Percentiles rank a stretch among this genome's conserved stretches.
Evolutionary conservation across 2,888 invertebrate genomes (phyloP).

Genomic region (Entomobrya proxima): DNA sequence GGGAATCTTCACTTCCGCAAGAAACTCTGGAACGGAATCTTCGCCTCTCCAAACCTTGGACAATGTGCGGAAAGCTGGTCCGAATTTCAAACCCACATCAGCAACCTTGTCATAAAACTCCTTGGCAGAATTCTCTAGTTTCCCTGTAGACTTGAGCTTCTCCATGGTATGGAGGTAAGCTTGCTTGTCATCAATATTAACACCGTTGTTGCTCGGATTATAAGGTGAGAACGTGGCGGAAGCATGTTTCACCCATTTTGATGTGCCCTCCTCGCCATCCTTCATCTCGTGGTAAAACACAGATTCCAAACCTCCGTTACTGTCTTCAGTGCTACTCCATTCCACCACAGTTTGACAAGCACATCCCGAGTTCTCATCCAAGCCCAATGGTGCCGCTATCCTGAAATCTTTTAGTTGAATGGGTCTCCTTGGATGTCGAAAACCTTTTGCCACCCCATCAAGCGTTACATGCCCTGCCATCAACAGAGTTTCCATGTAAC

Average conservation of each 20-base stretch:
- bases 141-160: neutral
- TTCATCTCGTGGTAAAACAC: constrained; percentile 36
- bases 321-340: neutral
- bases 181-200: neutral
- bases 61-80: constrained; percentile 21
- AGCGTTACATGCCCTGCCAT: constrained; percentile 56
- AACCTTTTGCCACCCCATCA: constrained; percentile 20
- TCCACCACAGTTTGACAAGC: constrained; percentile 52
- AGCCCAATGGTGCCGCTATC: constrained; percentile 56
- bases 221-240: constrained; percentile 39
- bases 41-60: neutral
- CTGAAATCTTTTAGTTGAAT: constrained; percentile 57
- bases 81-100: constrained; percentile 17
- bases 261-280: constrained; percentile 1
- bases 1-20: constrained; percentile 20
- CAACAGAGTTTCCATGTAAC: constrained; percentile 53
- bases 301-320: constrained; percentile 17
- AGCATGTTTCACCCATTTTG: constrained; percentile 55
- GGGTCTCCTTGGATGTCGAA: constrained; percentile 39
- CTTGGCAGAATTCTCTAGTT: neutral
- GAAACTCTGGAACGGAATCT: neutral
- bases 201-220: neutral
- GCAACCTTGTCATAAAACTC: constrained; percentile 34
- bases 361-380: constrained; percentile 21
- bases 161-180: neutral